Conservation (phyloP, 2,113 vertebrate genomes). For the Notarius quadriscutis region DNA sequence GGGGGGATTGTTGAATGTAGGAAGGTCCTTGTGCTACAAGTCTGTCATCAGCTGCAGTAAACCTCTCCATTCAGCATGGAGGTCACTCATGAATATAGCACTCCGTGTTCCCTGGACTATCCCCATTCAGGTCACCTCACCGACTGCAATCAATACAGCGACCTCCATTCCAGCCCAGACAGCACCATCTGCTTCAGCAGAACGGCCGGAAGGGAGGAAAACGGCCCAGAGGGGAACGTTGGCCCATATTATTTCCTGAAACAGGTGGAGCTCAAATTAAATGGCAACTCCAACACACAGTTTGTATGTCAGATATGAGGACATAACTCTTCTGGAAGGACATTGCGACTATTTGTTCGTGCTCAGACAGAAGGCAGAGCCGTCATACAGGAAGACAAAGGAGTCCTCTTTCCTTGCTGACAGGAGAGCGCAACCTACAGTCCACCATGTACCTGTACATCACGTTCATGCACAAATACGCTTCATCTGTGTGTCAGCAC, state of each 20-base stretch:
- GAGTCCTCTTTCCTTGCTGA: background rate
- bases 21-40: slow-evolving; percentile 2
- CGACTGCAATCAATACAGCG: slow-evolving; percentile 30
- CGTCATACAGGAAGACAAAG: slow-evolving; percentile 16
- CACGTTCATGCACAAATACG: background rate
- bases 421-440: background rate
- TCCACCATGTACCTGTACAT: background rate
- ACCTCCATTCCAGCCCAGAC: slow-evolving; percentile 45
- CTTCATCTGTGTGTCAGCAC: background rate
- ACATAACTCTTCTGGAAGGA: slow-evolving; percentile 11
- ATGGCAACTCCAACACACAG: slow-evolving; percentile 32
- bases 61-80: slow-evolving; percentile 30
- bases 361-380: slow-evolving; percentile 16
- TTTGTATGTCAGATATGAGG: slow-evolving; percentile 13
- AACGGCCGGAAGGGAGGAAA: background rate
- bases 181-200: slow-evolving; percentile 50
- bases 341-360: slow-evolving; percentile 28
- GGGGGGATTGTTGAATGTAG: slow-evolving; percentile 23
- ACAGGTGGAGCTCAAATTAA: slow-evolving; percentile 33
- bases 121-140: slow-evolving; percentile 36
- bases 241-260: slow-evolving; percentile 49
- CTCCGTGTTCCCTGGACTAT: slow-evolving; percentile 16
- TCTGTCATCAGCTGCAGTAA: slow-evolving; percentile 8
- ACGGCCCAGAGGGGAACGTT: slow-evolving; percentile 43
- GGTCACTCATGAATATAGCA: slow-evolving; percentile 28